These are phyloP conservation scores for Pantelozetes paolii DNA, from an alignment of 2,888 invertebrate genomes.

Conservation along the genomic window DNA sequence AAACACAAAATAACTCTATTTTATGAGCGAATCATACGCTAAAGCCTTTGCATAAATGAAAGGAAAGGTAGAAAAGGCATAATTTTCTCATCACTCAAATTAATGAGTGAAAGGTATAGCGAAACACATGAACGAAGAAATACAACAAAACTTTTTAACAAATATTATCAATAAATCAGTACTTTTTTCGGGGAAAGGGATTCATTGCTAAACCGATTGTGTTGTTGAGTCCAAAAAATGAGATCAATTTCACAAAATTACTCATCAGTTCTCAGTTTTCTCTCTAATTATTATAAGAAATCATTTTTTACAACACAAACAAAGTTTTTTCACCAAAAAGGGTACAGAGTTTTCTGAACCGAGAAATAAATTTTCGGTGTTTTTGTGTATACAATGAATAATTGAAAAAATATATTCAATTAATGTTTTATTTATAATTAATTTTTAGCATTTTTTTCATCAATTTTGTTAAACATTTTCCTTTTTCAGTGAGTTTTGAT, in stretches of 20 bases:
- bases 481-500: too few relatives aligned
- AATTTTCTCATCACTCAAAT: conserved; percentile 14
- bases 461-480: too few relatives aligned
- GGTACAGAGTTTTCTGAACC: too few relatives aligned
- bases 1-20: neutral
- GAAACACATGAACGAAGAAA: neutral
- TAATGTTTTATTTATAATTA: too few relatives aligned
- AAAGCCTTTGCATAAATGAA: neutral
- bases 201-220: neutral
- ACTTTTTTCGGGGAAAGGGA: neutral
- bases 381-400: neutral
- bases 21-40: neutral
- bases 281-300: neutral
- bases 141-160: neutral
- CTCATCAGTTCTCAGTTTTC: neutral
- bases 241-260: neutral
- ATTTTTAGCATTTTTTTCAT: too few relatives aligned
- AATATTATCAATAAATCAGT: neutral
- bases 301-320: neutral
- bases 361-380: too few relatives aligned
- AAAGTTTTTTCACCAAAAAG: neutral
- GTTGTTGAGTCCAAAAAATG: neutral
- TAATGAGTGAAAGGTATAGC: conserved; percentile 3
- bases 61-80: neutral
- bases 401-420: neutral